Evolutionary conservation across 2,888 invertebrate species (phyloP).

Genomic region (Chaetoderma sp.): DNA sequence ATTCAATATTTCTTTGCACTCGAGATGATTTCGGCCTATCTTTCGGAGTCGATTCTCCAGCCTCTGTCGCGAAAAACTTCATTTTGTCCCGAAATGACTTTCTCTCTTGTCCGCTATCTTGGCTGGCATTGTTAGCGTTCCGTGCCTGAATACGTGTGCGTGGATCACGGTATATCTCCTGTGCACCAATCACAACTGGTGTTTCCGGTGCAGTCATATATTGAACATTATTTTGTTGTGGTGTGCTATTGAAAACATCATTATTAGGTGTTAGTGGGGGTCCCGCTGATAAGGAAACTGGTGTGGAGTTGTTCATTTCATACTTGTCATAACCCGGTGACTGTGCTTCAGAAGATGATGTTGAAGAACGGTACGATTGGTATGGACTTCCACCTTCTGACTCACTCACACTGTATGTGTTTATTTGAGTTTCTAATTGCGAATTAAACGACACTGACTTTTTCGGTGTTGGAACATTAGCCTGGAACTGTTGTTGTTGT

Average conservation of each 20-base stretch:
- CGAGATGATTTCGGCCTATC: constrained; percentile 96
- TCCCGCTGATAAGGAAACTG: constrained; percentile 35
- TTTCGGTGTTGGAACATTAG: constrained; percentile 50
- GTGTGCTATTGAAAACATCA: constrained; percentile 39
- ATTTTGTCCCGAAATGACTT: constrained; percentile 98
- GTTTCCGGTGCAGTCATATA: constrained; percentile 75
- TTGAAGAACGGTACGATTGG: constrained; percentile 46
- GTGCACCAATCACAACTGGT: constrained; percentile 96
- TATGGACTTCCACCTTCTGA: constrained; percentile 42
- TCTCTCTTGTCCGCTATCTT: constrained; percentile 75
- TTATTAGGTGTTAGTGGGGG: constrained; percentile 35
- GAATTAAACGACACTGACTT: constrained; percentile 70
- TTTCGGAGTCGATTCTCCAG: constrained; percentile 93
- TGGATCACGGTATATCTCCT: constrained; percentile 98
- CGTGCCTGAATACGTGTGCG: constrained; percentile 88
- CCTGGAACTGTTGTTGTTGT: no score
- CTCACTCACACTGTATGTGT: constrained; percentile 36
- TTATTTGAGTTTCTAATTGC: constrained; percentile 66
- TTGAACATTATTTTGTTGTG: constrained; percentile 35
- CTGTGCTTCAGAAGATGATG: constrained; percentile 36
- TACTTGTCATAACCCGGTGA: constrained; percentile 62
- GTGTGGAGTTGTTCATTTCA: constrained; percentile 48
- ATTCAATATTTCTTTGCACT: constrained; percentile 76
- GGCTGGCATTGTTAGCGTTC: constrained; percentile 45
- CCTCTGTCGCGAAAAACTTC: constrained; percentile 99